Conservation (phyloP, 2,888 invertebrate genomes). For the Anticlea derivata region DNA sequence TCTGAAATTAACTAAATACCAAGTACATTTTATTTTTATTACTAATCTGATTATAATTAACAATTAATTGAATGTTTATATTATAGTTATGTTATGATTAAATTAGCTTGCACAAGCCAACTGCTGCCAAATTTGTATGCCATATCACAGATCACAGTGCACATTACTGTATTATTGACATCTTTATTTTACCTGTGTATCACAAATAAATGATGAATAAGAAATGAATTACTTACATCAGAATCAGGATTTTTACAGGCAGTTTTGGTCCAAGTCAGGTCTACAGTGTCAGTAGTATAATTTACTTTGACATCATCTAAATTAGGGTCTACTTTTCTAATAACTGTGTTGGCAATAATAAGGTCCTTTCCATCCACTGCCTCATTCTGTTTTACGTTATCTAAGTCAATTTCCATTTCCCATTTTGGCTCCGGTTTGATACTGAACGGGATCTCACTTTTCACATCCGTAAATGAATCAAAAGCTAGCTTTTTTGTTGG, state of each 20-base stretch:
- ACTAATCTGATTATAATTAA: too few species aligned
- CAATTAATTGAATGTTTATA: too few species aligned
- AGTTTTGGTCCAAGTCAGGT: conserved; percentile 61
- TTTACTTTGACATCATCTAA: conserved; percentile 39
- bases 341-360: conserved; percentile 76
- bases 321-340: conserved; percentile 71
- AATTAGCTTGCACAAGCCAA: too few species aligned
- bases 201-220: too few species aligned
- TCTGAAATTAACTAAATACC: too few species aligned
- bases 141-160: too few species aligned
- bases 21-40: too few species aligned
- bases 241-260: conserved; percentile 41
- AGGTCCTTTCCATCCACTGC: conserved; percentile 68
- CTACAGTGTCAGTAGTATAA: conserved; percentile 47
- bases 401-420: conserved; percentile 74
- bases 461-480: conserved; percentile 76
- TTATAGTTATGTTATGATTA: too few species aligned
- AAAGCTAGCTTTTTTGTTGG: conserved; percentile 76
- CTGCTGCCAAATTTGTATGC: too few species aligned
- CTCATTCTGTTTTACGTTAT: conserved; percentile 51
- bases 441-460: conserved; percentile 73
- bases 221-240: conserved; percentile 64
- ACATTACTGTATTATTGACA: too few species aligned
- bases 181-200: too few species aligned
- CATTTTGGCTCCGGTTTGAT: conserved; percentile 74